Evolutionary conservation across 2,113 vertebrate genomes (phyloP), one percentile per base, ranked within the genome.

Genomic region (Piprites chloris): DNA sequence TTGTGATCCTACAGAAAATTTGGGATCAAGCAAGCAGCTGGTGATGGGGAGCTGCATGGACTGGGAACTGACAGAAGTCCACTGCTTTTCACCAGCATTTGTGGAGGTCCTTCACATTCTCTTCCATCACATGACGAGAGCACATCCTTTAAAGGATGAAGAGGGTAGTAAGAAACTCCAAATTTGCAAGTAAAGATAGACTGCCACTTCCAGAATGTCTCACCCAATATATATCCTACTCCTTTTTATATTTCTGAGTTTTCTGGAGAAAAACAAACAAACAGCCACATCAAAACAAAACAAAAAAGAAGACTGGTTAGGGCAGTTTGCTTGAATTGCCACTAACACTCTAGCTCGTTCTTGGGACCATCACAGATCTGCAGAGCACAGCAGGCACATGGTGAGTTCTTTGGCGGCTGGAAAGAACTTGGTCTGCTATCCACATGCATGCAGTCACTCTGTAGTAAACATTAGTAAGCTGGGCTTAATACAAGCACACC

Each of bases 331-430:
- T 55, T 80, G 52, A 74, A 69, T 58, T 81, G 32, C 32, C 13
- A 5, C 32, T 52, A 41, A 19, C 2, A 12, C 9, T 81, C 35
- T 8, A 8, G 10, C 19, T 66, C 7, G 27, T 71, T 91, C 21
- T 22, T 55, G 23, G 11, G 27, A 9, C 15, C 61, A 4, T 21
- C 3, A 6, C n/a, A 44, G 35, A 12, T 11, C 18, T 42, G 4
- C 69, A 55, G 14, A 59, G n/a, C 2, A 1, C 10, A 75, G 44
- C 17, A 27, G 22, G 10, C 0, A 1, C 7, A 28, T 6, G 7
- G 18, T 30, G 15, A 75, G 8, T 79, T 30, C 10, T 66, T 20
- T 84, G 46, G 46, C n/a, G 84, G 13, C 41, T 69, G 24, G n/a
- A 24, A 89, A 76, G 76, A 91, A 13, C 11, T 76, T 78, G 17